Base-by-base conservation (phyloP, 2,113 vertebrate genomes). In the Hystrix cristata region DNA sequence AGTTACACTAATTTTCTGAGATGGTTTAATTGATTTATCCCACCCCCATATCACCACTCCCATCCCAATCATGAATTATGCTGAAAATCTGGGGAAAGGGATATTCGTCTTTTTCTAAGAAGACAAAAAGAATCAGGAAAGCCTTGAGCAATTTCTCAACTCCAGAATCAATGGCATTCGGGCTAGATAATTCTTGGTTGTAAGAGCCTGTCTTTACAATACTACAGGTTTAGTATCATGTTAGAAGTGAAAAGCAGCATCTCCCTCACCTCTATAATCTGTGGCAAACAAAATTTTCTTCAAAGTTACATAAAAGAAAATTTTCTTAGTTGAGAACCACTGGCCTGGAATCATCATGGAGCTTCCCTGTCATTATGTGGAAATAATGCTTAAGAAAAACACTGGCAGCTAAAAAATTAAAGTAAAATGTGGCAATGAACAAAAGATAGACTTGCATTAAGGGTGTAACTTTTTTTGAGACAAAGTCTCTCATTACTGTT, bases 111-210 rank as follows among this genome's bases (percentile, higher is more conserved):
- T 79, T 87, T 48, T 78, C 53, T 43, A 57, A 62, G 3, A 43
- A 1, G 0, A 65, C 4, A 1, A 51, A 51, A 93, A 38, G 4
- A 55, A 38, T 0, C 6, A 64, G 34, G 5, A 65, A 27, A 46
- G 0, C 4, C 25, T 43, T 18, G 18, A 57, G 3, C 14, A 65
- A 18, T 25, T 18, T 78, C 31, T 57, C 51, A 34, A 25, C 25
- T 67, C 38, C 48, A 92, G n/a, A 14, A 29, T 1, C 23, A 13
- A 21, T 53, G 27, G 29, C 8, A 34, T 55, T 93, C 14, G 23
- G 7, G 18, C 27, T 5, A 55, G 11, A 43, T 43, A 34, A 10
- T 64, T 38, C 11, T 62, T 5, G 48, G 46, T 18, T 64, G 10
- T 55, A 43, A 16, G n/a, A 12, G 29, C 7, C 11, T 72, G 21